phyloP scores from a whole-genome alignment of 1,140 invertebrate species.

The Anthonomus grandis region DNA sequence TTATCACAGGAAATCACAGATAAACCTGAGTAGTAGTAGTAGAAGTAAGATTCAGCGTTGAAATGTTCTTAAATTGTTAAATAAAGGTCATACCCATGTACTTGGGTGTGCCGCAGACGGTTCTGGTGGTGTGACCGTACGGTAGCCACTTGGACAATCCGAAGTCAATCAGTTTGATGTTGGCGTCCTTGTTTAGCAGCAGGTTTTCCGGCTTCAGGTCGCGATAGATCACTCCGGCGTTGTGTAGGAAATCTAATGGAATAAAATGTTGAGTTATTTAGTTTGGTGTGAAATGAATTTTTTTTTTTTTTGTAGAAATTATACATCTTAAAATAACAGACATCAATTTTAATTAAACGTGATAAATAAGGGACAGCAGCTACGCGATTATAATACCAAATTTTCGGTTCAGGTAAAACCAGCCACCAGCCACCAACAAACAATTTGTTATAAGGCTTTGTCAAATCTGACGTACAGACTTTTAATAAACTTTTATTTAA shows the following conservation, averaged over 20 bases:
- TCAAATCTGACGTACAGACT: no score
- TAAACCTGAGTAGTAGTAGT: slow-evolving; percentile 30
- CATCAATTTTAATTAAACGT: no score
- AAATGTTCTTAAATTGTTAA: slow-evolving; percentile 24
- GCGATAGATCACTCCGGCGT: slow-evolving; percentile 84
- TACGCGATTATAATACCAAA: no score
- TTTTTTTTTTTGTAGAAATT: neutral
- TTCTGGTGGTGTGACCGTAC: slow-evolving; percentile 69
- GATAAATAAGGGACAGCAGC: no score
- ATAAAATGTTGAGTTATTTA: neutral
- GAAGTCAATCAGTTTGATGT: slow-evolving; percentile 85
- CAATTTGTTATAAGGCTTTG: no score
- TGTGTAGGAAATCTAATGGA: slow-evolving; percentile 82
- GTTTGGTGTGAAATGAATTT: neutral
- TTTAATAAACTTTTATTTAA: no score
- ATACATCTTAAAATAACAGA: no score
- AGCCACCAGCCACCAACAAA: no score
- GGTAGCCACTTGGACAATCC: slow-evolving; percentile 90
- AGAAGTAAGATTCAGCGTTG: no score
- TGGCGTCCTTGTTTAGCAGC: slow-evolving; percentile 73
- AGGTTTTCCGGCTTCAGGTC: slow-evolving; percentile 92
- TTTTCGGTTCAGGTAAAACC: no score
- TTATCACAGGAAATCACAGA: slow-evolving; percentile 36
- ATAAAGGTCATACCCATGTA: slow-evolving; percentile 75
- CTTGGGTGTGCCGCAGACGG: slow-evolving; percentile 86